Percentiles rank a stretch among this genome's conserved stretches.
phyloP scores from a whole-genome alignment of 2,888 invertebrate genomes.

The Alsophila aescularia region DNA sequence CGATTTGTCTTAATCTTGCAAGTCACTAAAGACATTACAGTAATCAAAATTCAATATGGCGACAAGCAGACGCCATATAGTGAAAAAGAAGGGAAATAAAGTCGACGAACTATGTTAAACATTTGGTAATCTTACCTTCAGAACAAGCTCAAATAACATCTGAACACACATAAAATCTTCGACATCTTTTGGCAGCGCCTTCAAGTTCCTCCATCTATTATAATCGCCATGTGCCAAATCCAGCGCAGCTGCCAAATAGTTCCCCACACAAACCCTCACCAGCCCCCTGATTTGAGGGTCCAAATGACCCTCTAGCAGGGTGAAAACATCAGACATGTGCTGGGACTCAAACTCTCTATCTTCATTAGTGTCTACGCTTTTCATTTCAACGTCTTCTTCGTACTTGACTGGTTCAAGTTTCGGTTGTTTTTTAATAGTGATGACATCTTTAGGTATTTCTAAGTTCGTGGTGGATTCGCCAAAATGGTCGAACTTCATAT shows the following conservation, averaged over 20 bases:
- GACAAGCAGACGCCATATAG: no score
- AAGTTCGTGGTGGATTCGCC: conserved; percentile 77
- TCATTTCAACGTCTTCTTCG: conserved; percentile 53
- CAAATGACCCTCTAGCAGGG: conserved; percentile 87
- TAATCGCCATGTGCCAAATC: conserved; percentile 83
- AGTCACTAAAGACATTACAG: no score
- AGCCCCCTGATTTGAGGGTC: conserved; percentile 94
- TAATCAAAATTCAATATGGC: no score
- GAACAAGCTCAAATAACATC: conserved; percentile 78
- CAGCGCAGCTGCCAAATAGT: conserved; percentile 86
- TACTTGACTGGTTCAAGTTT: conserved; percentile 51
- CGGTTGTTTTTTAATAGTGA: conserved; percentile 50
- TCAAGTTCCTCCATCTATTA: conserved; percentile 74
- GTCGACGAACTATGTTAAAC: no score
- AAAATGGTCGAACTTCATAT: conserved; percentile 87
- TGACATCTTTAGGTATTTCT: conserved; percentile 56
- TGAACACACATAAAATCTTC: conserved; percentile 70
- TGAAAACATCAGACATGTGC: conserved; percentile 88
- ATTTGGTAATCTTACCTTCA: conserved; percentile 81
- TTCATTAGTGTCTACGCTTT: conserved; percentile 33
- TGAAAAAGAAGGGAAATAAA: no score
- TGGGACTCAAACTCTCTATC: conserved; percentile 77
- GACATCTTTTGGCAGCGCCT: conserved; percentile 64
- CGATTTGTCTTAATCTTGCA: no score
- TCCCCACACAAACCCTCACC: conserved; percentile 87